Evolutionary conservation across 1,140 invertebrate genomes (phyloP), one percentile per base, ranked within the genome.

Genomic region (Meloidogyne floridensis): DNA sequence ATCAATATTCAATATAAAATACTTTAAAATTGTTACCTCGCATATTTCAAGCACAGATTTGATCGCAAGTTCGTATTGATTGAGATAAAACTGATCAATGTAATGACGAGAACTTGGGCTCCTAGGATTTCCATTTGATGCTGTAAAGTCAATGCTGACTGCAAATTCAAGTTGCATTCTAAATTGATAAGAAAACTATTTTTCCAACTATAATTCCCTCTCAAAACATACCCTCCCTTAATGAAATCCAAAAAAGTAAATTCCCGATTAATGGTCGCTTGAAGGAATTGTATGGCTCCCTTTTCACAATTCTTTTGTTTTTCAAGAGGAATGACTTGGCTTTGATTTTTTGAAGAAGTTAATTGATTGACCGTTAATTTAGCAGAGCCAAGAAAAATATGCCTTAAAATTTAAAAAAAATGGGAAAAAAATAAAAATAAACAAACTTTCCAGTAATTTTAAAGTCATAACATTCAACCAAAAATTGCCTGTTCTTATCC

Each of bases 401-500:
- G 77, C 42, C 77, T 78, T 73, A 53, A 43, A 53, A 73, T 11
- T 43, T 47, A 13, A n/a, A 10, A 65, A 32, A 18, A 42, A 75
- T 8, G 1, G 6, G 42, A n/a, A 73, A 70, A 78, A 75, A 75
- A 56, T 15, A n/a, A 54, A 54, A 76, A 51, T 10, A 0, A 7
- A 76, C 59, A 20, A 15, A 78, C 77, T 18, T 51, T 18, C 77
- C 77, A 32, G 54, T 47, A 53, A 78, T 32, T 20, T 70, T 78
- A 71, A 71, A 78, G 65, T 78, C 77, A 47, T 18, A 78, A 43
- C 77, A 78, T 42, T 78, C 65, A 9, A 78, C 59, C 59, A 78
- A 47, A 78, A 78, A 78, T 20, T 78, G 65, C 20, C 72, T 73
- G 75, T 86, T 74, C 32, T 83, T 85, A 87, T 93, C 93, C 11